Evolutionary conservation across 2,888 invertebrate species (phyloP).

Genomic region (Pandemis heparana): DNA sequence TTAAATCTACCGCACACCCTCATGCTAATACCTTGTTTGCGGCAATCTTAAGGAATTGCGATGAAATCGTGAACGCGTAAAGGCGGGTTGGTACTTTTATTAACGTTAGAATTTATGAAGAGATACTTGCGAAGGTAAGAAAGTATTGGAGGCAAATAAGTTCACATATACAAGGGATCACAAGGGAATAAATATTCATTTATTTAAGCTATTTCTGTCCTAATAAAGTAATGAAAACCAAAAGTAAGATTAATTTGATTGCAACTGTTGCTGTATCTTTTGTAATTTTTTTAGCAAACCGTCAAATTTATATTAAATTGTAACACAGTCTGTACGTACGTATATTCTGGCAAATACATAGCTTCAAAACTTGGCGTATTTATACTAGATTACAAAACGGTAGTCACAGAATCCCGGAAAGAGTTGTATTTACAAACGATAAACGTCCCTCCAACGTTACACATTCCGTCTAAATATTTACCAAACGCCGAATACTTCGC

Average conservation of each 20-base stretch:
- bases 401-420: not conserved
- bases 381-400: no score
- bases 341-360: no score
- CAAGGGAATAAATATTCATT: no score
- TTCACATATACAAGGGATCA: no score
- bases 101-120: not conserved
- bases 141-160: not conserved
- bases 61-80: not conserved
- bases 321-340: no score
- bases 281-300: no score
- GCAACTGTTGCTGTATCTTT: no score
- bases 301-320: no score
- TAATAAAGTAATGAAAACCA: no score
- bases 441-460: not conserved
- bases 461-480: constrained; percentile 6
- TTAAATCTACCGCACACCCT: constrained; percentile 1
- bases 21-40: constrained; percentile 9
- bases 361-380: no score
- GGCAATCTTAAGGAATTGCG: not conserved
- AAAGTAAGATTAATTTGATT: no score
- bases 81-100: not conserved
- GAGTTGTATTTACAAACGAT: not conserved
- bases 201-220: no score
- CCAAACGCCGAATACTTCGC: not conserved
- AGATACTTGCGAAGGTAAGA: not conserved